Percentiles rank a stretch among this genome's conserved stretches.
phyloP scores from a whole-genome alignment of 2,113 vertebrate species.

The Romanogobio albipinnatus region DNA sequence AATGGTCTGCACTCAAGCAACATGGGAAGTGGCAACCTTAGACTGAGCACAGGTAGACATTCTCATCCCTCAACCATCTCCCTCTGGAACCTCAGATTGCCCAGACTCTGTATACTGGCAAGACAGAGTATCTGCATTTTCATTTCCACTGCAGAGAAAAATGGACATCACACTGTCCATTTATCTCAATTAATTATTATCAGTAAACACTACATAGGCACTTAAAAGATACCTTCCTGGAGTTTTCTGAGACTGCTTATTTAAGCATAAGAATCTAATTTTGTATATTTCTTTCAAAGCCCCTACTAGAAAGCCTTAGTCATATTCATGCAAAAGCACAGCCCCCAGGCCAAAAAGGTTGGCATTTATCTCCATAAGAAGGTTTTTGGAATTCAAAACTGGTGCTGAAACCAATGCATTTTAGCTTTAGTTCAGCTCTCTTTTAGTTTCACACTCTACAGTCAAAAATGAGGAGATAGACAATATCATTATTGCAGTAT shows the following conservation, averaged over 20 bases:
- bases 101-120: too few relatives aligned
- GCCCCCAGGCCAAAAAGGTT: neutral
- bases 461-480: neutral
- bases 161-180: neutral
- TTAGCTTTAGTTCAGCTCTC: neutral
- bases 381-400: neutral
- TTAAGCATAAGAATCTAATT: neutral
- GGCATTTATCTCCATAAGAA: neutral
- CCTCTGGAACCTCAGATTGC: neutral
- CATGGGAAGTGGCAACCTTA: too few relatives aligned
- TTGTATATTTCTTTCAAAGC: too few relatives aligned
- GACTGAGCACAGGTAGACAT: too few relatives aligned
- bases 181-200: neutral
- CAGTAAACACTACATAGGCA: neutral
- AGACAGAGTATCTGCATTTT: too few relatives aligned
- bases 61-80: too few relatives aligned
- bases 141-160: too few relatives aligned
- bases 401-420: neutral
- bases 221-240: neutral
- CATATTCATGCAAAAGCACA: neutral
- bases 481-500: too few relatives aligned
- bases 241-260: neutral
- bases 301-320: neutral
- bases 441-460: neutral
- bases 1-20: too few relatives aligned